phyloP scores from a whole-genome alignment of 2,888 invertebrate species.

The Tetrapedia diversipes region DNA sequence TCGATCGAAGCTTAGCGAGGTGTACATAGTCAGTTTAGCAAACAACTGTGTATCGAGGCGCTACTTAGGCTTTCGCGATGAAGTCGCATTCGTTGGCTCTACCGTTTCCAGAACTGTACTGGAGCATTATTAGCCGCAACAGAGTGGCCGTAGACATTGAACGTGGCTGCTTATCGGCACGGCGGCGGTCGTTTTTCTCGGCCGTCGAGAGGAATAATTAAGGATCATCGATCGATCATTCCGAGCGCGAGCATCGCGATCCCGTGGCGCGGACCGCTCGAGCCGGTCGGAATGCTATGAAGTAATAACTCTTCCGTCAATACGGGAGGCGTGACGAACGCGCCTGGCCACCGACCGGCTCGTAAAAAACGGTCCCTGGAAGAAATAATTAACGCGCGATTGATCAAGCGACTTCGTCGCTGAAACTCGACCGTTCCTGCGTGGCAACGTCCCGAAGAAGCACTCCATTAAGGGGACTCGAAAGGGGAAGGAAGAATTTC shows the following conservation, averaged over 20 bases:
- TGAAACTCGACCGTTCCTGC: slow-evolving; percentile 33
- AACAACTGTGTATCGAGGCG: not conserved
- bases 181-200: slow-evolving; percentile 41
- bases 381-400: slow-evolving; percentile 74
- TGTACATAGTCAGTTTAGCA: no score
- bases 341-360: slow-evolving; percentile 53
- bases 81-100: not conserved
- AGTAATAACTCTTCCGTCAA: slow-evolving; percentile 68
- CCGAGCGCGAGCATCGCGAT: slow-evolving; percentile 54
- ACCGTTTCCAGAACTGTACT: not conserved
- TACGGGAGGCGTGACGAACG: slow-evolving; percentile 66
- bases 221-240: slow-evolving; percentile 65
- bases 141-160: slow-evolving; percentile 12
- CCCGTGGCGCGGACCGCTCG: slow-evolving; percentile 49
- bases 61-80: not conserved
- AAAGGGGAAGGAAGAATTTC: slow-evolving; percentile 20
- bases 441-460: slow-evolving; percentile 4
- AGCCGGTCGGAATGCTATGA: slow-evolving; percentile 48
- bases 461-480: slow-evolving; percentile 35
- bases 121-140: not conserved
- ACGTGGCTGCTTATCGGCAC: slow-evolving; percentile 35
- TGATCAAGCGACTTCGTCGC: slow-evolving; percentile 64
- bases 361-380: slow-evolving; percentile 66
- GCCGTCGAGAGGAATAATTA: slow-evolving; percentile 55
- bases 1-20: no score